Conservation (phyloP, 2,113 vertebrate species). For the Oplegnathus fasciatus region DNA sequence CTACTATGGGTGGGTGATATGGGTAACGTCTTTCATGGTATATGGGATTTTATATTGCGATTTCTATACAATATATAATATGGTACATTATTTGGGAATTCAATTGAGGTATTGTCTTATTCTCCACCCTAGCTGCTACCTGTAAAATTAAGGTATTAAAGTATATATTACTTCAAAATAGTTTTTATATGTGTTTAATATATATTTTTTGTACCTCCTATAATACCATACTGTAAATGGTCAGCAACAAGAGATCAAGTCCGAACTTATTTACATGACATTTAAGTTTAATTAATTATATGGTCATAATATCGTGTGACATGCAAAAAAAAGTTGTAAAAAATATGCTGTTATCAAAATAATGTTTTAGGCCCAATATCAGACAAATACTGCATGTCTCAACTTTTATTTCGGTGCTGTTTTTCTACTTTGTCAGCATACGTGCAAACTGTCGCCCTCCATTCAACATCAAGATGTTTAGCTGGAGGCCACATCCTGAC, state of each 20-base stretch:
- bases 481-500: conserved; percentile 57
- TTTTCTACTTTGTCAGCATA: conserved; percentile 2
- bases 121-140: background rate
- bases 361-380: background rate
- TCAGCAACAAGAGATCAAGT: background rate
- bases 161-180: too few relatives aligned
- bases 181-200: too few relatives aligned
- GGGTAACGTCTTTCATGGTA: background rate
- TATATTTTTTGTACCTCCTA: background rate
- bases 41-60: background rate
- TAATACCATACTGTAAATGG: background rate
- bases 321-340: background rate
- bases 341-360: background rate
- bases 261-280: background rate
- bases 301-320: background rate
- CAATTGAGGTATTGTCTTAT: background rate
- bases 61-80: background rate
- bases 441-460: conserved; percentile 14
- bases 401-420: background rate
- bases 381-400: background rate
- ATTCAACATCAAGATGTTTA: conserved; percentile 50
- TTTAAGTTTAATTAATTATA: background rate
- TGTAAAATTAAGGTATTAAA: too few relatives aligned
- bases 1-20: too few relatives aligned
- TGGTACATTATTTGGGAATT: background rate